These are phyloP conservation scores for Lathronympha strigana DNA, from an alignment of 2,888 invertebrate species.

Conservation along the genomic window DNA sequence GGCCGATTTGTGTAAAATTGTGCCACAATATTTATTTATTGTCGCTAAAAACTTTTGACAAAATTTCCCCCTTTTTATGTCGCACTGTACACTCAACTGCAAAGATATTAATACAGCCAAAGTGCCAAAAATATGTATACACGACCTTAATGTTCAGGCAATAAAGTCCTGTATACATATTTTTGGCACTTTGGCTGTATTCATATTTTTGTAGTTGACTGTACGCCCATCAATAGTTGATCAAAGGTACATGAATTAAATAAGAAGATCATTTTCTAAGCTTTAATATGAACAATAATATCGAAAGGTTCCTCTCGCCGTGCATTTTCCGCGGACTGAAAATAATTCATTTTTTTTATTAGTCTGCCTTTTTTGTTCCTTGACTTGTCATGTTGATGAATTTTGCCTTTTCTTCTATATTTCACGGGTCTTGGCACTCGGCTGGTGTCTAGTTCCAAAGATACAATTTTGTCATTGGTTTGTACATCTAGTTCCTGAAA, in stretches of 20 bases:
- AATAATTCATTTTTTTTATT: background rate
- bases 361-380: background rate
- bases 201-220: no score
- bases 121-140: no score
- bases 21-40: no score
- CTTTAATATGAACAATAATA: slow-evolving; percentile 16
- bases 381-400: background rate
- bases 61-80: no score
- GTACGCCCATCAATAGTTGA: background rate
- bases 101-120: no score
- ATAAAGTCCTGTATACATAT: no score
- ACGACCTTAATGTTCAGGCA: no score
- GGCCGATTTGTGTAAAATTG: no score
- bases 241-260: background rate
- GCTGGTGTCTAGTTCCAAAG: background rate
- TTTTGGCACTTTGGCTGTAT: no score
- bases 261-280: background rate
- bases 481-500: slow-evolving; percentile 3
- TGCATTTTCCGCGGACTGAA: background rate
- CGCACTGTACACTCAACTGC: no score
- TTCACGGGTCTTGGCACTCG: background rate
- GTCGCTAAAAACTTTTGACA: no score
- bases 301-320: background rate
- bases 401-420: background rate
- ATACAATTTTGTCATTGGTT: background rate